Conservation (phyloP, 2,888 invertebrate genomes). For the Dioctria rufipes region DNA sequence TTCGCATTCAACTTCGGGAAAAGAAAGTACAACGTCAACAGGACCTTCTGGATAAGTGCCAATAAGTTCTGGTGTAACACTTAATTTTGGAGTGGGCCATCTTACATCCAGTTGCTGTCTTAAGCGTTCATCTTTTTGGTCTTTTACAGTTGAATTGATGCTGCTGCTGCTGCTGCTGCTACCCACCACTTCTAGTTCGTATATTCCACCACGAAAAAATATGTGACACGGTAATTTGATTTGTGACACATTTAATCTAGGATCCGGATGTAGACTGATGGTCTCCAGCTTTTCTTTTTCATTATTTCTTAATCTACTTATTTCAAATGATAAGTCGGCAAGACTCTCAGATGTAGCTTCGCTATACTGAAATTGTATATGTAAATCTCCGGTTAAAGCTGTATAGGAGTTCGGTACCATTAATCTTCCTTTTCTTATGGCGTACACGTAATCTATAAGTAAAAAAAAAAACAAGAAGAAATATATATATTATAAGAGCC, state of each 20-base stretch:
- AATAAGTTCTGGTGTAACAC: conserved; percentile 82
- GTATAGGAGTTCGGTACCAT: conserved; percentile 83
- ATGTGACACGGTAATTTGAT: conserved; percentile 80
- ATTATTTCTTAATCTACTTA: conserved; percentile 70
- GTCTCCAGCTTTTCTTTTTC: conserved; percentile 63
- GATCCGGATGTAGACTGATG: conserved; percentile 59
- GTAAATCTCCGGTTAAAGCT: conserved; percentile 85
- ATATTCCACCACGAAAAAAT: conserved; percentile 81
- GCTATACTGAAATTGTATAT: conserved; percentile 76
- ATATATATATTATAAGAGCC: conserved; percentile 11
- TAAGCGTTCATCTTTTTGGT: conserved; percentile 66
- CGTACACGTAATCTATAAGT: conserved; percentile 69
- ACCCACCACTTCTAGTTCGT: conserved; percentile 72
- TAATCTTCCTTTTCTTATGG: conserved; percentile 73
- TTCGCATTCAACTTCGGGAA: conserved; percentile 80
- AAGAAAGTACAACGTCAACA: conserved; percentile 82
- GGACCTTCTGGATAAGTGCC: conserved; percentile 85
- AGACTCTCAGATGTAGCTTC: conserved; percentile 9
- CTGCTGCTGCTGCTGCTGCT: conserved; percentile 56
- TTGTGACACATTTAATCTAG: conserved; percentile 68
- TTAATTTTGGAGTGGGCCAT: conserved; percentile 84
- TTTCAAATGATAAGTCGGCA: conserved; percentile 70
- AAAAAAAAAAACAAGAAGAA: conserved; percentile 11
- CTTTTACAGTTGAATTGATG: conserved; percentile 57
- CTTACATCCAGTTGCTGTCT: conserved; percentile 79